phyloP scores from a whole-genome alignment of 53 echinoderm and acorn worm genomes.

The Stichopus horrens region DNA sequence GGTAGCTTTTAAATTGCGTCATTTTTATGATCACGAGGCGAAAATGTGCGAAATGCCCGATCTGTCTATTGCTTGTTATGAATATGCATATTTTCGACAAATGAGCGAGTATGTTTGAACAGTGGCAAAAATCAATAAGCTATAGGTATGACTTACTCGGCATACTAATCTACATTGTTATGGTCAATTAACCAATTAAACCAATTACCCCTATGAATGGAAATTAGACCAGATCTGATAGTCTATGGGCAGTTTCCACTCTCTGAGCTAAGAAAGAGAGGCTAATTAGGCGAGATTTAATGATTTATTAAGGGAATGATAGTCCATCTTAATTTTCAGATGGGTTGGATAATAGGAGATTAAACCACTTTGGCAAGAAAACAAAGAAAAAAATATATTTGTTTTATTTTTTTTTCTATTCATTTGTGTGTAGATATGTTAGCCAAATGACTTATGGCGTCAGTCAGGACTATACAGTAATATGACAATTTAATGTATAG shows the following conservation, averaged over 20 bases:
- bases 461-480: not conserved
- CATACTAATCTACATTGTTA: slow-evolving; percentile 27
- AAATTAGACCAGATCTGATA: slow-evolving; percentile 12
- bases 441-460: slow-evolving; percentile 38
- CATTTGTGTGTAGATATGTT: slow-evolving; percentile 21
- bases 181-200: slow-evolving; percentile 34
- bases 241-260: not conserved
- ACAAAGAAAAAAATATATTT: not conserved
- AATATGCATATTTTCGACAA: not conserved
- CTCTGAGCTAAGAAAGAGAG: not conserved
- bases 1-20: too few species aligned
- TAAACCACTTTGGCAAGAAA: slow-evolving; percentile 35
- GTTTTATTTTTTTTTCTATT: not conserved
- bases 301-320: not conserved
- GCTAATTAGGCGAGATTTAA: slow-evolving; percentile 13
- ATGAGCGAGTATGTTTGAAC: slow-evolving; percentile 2
- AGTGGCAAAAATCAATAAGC: not conserved
- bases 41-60: not conserved
- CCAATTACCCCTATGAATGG: slow-evolving; percentile 17
- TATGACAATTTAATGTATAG: not conserved
- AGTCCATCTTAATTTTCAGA: not conserved
- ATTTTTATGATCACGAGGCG: too few species aligned
- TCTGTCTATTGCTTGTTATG: not conserved
- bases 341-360: slow-evolving; percentile 24
- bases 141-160: not conserved